A percentile compares a stretch with the other conserved stretches of the same genome.
phyloP scores from a whole-genome alignment of 2,797 vertebrate genomes.

The Kryptolebias ocellatus region DNA sequence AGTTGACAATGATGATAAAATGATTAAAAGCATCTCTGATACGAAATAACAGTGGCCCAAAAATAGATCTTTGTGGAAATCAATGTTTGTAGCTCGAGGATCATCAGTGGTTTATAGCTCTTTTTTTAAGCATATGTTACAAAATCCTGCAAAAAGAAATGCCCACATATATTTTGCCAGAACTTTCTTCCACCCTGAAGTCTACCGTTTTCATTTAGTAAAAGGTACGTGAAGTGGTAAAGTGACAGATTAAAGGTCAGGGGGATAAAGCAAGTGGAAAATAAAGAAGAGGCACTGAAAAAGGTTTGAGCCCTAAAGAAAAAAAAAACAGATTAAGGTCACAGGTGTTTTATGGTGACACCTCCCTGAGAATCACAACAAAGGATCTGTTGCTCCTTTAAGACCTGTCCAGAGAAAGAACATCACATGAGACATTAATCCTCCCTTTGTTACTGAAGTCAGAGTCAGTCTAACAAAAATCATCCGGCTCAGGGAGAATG shows the following conservation, averaged over 20 bases:
- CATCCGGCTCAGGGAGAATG: constrained; percentile 15
- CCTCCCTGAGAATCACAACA: constrained; percentile 38
- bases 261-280: background rate
- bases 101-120: no score
- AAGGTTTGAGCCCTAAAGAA: background rate
- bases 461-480: constrained; percentile 21
- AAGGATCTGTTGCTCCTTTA: constrained; percentile 48
- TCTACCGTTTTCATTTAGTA: background rate
- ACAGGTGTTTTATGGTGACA: constrained; percentile 64
- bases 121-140: no score
- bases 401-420: constrained; percentile 48
- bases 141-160: no score
- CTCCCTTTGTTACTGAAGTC: constrained; percentile 25
- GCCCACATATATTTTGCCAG: background rate
- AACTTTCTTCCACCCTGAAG: background rate
- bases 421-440: constrained; percentile 52
- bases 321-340: constrained; percentile 54
- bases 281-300: background rate
- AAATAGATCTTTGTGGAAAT: background rate
- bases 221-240: constrained; percentile 2
- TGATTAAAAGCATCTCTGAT: no score
- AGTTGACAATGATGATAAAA: no score
- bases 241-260: background rate
- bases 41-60: background rate
- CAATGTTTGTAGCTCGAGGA: background rate